Evolutionary conservation across 2,888 invertebrate genomes (phyloP).

Genomic region (Isoperla grammatica): DNA sequence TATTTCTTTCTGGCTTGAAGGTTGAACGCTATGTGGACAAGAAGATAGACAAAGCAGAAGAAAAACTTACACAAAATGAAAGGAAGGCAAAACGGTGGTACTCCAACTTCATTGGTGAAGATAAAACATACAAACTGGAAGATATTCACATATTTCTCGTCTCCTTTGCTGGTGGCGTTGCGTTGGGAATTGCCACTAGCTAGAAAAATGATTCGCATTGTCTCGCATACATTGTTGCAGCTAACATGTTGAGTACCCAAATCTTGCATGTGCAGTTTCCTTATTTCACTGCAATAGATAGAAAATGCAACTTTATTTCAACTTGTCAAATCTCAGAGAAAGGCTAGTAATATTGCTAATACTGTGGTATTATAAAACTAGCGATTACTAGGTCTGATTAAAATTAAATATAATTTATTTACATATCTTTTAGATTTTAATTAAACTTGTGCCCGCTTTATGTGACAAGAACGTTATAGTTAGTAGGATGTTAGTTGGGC

Average conservation of each 20-base stretch:
- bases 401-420: too few species aligned
- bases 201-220: neutral
- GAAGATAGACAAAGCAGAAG: constrained; percentile 75
- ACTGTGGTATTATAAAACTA: too few species aligned
- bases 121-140: constrained; percentile 58
- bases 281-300: too few species aligned
- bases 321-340: too few species aligned
- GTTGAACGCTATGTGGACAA: constrained; percentile 75
- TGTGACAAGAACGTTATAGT: too few species aligned
- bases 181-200: constrained; percentile 51
- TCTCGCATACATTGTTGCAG: neutral
- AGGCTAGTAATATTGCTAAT: too few species aligned
- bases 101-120: constrained; percentile 55
- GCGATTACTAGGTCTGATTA: too few species aligned
- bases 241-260: neutral
- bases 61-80: constrained; percentile 62
- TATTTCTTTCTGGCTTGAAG: constrained; percentile 43
- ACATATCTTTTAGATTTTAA: too few species aligned
- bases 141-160: constrained; percentile 75
- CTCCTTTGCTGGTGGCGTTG: constrained; percentile 75
- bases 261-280: too few species aligned
- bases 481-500: too few species aligned
- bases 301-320: too few species aligned
- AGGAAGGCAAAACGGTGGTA: constrained; percentile 72
- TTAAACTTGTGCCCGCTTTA: too few species aligned